Base-by-base conservation (phyloP, 23 tunicate genomes). In the Oikopleura albicans region DNA sequence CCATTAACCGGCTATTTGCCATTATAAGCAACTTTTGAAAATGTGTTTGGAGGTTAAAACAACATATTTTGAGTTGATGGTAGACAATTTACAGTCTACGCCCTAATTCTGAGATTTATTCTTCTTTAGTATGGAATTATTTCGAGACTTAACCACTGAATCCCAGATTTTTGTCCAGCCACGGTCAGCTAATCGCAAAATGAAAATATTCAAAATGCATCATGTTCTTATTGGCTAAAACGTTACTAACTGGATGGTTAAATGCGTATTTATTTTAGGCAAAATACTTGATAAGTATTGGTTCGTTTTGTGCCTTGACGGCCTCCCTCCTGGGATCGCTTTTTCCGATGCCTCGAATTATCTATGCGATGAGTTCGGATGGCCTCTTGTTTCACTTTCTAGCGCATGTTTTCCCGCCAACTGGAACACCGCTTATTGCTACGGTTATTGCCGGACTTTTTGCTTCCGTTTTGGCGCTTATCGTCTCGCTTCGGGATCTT, bases 341-440 rank as follows among this genome's bases (percentile, higher is more conserved):
- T 12, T 91, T 91, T 76, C 97, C 97, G 12, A 85, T 91, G 91
- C 97, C 97, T n/a, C 89, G 97, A 16, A 86, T 91, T 12, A 90
- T 91, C 39, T 91, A 88, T 56, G 91, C 97, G 12, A 91, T 91
- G 97, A 89, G 91, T 31, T 89, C 86, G 36, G 97, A 91, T 66
- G 97, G 97, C 12, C 40, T 91, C 2, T 83, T 91, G 16, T 91
- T 91, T 57, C 85, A 87, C 4, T 86, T 83, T 40, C 75, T 91
- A 71, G 91, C 87, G 0, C 57, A 39, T 22, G 83, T 91, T 40
- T 84, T 84, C 75, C 66, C 86, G 84, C 76, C 87, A 85, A 88
- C 88, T 86, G 86, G 88, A 86, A 91, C 97, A 35, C 97, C 97
- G 0, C 37, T 88, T 34, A 86, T 85, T 0, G 97, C 97, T 0